phyloP scores from a whole-genome alignment of 1,140 invertebrate genomes.

The Oryzaephilus surinamensis region DNA sequence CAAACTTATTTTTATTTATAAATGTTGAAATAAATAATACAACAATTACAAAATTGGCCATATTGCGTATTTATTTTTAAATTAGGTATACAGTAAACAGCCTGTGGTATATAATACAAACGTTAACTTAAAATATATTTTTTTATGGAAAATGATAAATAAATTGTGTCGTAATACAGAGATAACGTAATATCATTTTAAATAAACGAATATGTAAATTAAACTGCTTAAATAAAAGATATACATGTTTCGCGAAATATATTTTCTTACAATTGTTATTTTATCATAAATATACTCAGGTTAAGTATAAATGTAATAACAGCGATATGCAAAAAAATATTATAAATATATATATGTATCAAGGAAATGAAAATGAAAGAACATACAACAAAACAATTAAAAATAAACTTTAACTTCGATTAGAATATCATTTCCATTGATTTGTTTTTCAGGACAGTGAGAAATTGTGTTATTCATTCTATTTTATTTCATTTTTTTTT shows the following conservation, averaged over 20 bases:
- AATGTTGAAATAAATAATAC: too few species aligned
- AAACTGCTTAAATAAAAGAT: background rate
- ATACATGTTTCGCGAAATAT: too few species aligned
- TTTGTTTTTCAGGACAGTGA: background rate
- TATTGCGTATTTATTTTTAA: too few species aligned
- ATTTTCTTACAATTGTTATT: background rate
- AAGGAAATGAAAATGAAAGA: background rate
- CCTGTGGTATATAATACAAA: conserved; percentile 11
- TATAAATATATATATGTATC: background rate
- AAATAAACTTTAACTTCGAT: conserved; percentile 11
- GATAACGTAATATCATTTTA: background rate
- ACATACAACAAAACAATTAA: conserved; percentile 1
- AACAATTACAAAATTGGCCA: too few species aligned
- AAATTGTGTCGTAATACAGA: background rate
- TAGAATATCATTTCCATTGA: conserved; percentile 9
- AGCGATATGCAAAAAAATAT: background rate
- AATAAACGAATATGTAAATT: conserved; percentile 1
- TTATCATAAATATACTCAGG: too few species aligned
- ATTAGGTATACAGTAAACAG: conserved; percentile 29
- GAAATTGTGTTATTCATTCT: background rate
- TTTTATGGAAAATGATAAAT: background rate
- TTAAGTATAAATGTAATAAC: background rate
- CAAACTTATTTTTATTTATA: too few species aligned
- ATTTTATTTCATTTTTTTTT: conserved; percentile 4
- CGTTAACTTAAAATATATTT: background rate